phyloP scores from a whole-genome alignment of 2,113 vertebrate genomes.

The Psephotus haematonotus region DNA sequence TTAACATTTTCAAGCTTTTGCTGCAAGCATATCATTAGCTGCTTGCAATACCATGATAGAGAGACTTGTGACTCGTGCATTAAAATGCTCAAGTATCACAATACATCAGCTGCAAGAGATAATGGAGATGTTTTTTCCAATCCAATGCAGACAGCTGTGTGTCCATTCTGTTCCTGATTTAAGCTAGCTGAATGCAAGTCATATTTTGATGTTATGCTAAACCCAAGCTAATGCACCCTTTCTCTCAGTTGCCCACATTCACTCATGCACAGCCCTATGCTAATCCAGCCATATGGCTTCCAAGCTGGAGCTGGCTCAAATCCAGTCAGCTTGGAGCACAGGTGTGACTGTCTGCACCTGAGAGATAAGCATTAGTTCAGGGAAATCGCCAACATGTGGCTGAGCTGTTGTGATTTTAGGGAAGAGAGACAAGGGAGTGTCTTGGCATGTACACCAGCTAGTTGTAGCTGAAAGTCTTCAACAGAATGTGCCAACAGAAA shows the following conservation, averaged over 20 bases:
- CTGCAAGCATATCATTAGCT: not conserved
- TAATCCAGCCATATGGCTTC: not conserved
- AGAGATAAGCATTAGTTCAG: not conserved
- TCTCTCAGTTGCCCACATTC: not conserved
- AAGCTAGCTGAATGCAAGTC: not conserved
- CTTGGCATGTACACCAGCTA: not conserved
- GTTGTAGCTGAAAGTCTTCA: not conserved
- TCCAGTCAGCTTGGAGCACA: not conserved
- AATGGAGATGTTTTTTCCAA: conserved; percentile 7
- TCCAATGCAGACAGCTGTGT: not conserved
- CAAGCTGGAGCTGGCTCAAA: not conserved
- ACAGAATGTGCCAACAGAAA: not conserved
- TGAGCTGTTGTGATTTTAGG: not conserved
- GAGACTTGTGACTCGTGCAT: not conserved
- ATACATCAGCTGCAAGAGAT: conserved; percentile 22
- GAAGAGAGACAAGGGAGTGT: not conserved
- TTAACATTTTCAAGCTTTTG: not conserved
- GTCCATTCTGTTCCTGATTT: not conserved
- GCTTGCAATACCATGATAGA: not conserved
- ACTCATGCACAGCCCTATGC: not conserved
- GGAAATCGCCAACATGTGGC: not conserved
- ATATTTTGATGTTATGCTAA: not conserved
- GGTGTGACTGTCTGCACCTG: conserved; percentile 30
- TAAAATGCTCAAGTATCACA: conserved; percentile 31
- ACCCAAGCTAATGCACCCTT: not conserved